Conservation (phyloP, 2,888 invertebrate genomes). For the Myopa testacea region DNA sequence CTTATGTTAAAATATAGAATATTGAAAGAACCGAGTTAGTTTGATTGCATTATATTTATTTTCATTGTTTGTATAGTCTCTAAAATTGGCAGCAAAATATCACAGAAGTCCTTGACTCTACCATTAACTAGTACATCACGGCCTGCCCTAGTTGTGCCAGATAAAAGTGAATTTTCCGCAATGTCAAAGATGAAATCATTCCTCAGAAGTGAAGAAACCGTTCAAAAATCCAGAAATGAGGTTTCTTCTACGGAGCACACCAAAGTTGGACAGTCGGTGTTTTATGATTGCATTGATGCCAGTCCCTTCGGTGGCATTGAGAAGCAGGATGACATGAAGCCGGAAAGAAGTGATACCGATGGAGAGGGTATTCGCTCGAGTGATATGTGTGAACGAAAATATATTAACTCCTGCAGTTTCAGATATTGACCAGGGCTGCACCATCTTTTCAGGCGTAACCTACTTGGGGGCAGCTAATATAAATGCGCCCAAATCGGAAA, state of each 20-base stretch:
- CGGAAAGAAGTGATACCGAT: conserved; percentile 76
- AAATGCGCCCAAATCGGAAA: conserved; percentile 91
- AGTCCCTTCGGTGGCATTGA: conserved; percentile 62
- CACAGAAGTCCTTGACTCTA: conserved; percentile 61
- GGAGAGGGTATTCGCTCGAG: conserved; percentile 74
- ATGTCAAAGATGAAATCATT: conserved; percentile 50
- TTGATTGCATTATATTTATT: no score
- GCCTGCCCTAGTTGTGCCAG: conserved; percentile 52
- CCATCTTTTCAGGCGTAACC: conserved; percentile 91
- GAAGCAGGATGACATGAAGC: conserved; percentile 84
- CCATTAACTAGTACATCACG: conserved; percentile 58
- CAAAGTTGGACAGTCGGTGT: conserved; percentile 66
- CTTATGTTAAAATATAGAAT: no score
- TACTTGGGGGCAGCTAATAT: conserved; percentile 93
- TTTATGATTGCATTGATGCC: conserved; percentile 67
- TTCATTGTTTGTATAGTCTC: neutral
- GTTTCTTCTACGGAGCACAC: conserved; percentile 64
- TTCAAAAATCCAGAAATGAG: conserved; percentile 57
- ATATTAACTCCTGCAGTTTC: conserved; percentile 70
- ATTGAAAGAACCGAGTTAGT: no score
- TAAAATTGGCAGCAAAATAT: conserved; percentile 40
- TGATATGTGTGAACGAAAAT: neutral
- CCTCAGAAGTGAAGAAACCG: conserved; percentile 42
- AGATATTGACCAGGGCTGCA: conserved; percentile 88
- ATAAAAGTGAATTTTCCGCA: conserved; percentile 45